Conservation (phyloP, 2,888 invertebrate genomes). For the Sinelater perroti region DNA sequence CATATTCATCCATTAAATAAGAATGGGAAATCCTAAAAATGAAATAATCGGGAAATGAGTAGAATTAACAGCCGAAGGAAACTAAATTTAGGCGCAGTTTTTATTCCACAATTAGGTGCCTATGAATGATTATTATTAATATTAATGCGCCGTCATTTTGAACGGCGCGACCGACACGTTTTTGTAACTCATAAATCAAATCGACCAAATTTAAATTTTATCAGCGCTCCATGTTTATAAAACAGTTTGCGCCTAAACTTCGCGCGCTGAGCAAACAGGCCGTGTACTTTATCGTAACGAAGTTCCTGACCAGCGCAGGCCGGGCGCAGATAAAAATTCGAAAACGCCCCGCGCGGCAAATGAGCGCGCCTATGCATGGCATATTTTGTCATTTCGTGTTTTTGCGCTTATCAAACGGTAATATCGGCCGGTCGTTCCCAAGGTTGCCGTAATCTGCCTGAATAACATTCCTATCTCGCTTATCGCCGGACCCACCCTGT, state of each 20-base stretch:
- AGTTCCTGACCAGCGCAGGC: slow-evolving; percentile 4
- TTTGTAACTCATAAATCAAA: too few species aligned
- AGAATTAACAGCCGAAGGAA: too few species aligned
- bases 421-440: slow-evolving; percentile 45
- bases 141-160: too few species aligned
- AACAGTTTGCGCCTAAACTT: slow-evolving; percentile 6
- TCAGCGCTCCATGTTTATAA: slow-evolving; percentile 7
- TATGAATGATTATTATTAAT: too few species aligned
- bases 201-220: too few species aligned
- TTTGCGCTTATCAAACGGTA: slow-evolving; percentile 40
- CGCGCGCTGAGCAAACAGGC: neutral
- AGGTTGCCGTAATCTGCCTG: slow-evolving; percentile 50
- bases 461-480: slow-evolving; percentile 51
- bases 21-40: too few species aligned
- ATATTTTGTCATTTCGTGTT: slow-evolving; percentile 39
- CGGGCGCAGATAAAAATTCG: slow-evolving; percentile 5
- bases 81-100: too few species aligned
- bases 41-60: too few species aligned
- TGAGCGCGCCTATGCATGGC: slow-evolving; percentile 13
- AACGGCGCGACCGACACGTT: too few species aligned
- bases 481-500: slow-evolving; percentile 51
- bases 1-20: too few species aligned
- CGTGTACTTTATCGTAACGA: slow-evolving; percentile 1
- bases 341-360: slow-evolving; percentile 2
- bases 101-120: too few species aligned